Conservation (phyloP, 2,797 vertebrate genomes). For the Onychomys torridus region DNA sequence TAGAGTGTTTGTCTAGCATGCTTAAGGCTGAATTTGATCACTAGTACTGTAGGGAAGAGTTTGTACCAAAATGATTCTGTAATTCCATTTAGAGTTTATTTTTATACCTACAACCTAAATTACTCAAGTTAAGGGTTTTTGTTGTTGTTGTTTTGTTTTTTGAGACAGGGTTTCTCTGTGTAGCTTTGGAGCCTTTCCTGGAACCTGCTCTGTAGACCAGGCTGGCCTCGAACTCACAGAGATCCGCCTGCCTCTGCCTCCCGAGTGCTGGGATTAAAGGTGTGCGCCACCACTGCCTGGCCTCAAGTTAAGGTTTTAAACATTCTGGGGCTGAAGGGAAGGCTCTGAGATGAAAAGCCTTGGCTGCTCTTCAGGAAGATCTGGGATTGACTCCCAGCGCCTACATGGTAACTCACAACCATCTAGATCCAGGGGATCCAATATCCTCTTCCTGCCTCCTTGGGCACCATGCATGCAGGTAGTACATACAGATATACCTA, state of each 20-base stretch:
- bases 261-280: no score
- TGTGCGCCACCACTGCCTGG: no score
- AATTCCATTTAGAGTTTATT: not conserved
- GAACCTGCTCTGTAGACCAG: no score
- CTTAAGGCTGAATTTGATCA: not conserved
- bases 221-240: no score
- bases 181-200: no score
- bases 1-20: not conserved
- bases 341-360: not conserved
- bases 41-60: not conserved
- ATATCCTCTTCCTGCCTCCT: not conserved
- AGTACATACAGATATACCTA: not conserved
- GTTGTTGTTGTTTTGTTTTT: no score
- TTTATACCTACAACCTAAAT: not conserved
- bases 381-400: not conserved
- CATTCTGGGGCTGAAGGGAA: not conserved
- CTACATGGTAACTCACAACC: not conserved
- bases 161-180: no score
- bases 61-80: not conserved
- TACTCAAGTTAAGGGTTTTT: not conserved
- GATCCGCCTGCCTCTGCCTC: no score
- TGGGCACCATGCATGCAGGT: not conserved
- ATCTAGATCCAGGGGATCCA: not conserved
- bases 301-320: not conserved
- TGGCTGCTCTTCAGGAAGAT: not conserved